A percentile compares a stretch with the other conserved stretches of the same genome.
phyloP scores from a whole-genome alignment of 2,888 invertebrate genomes.

The Xanthia icteritia region DNA sequence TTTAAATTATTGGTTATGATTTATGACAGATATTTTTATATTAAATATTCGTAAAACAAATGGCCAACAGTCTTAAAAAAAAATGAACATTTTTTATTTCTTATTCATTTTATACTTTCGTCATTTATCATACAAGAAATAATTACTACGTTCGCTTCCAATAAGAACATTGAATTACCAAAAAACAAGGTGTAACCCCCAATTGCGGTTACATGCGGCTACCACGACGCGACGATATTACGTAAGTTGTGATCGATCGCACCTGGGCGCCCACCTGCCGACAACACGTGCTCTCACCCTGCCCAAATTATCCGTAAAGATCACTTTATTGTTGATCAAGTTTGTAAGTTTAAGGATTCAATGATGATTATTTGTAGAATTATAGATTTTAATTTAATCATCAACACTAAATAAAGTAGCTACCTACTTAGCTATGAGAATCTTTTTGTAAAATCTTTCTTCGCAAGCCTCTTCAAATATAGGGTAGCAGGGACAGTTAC shows the following conservation, averaged over 20 bases:
- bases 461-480: neutral
- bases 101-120: neutral
- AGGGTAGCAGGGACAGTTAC: too few relatives aligned
- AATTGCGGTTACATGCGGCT: conserved; percentile 58
- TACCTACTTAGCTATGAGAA: neutral
- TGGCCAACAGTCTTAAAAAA: too few relatives aligned
- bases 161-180: conserved; percentile 53
- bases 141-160: conserved; percentile 41
- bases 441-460: neutral
- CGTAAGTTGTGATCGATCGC: conserved; percentile 66
- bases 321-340: conserved; percentile 24
- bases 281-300: conserved; percentile 64
- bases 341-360: neutral
- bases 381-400: neutral
- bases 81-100: neutral
- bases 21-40: neutral
- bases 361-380: neutral
- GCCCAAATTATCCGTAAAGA: conserved; percentile 41
- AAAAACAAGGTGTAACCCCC: conserved; percentile 69
- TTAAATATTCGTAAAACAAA: neutral
- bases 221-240: conserved; percentile 50
- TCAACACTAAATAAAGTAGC: too few relatives aligned
- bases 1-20: neutral
- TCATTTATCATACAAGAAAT: conserved; percentile 33
- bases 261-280: conserved; percentile 72